These are phyloP conservation scores for Lycaon pictus DNA, from an alignment of 2,113 vertebrate species.

Conservation along the genomic window DNA sequence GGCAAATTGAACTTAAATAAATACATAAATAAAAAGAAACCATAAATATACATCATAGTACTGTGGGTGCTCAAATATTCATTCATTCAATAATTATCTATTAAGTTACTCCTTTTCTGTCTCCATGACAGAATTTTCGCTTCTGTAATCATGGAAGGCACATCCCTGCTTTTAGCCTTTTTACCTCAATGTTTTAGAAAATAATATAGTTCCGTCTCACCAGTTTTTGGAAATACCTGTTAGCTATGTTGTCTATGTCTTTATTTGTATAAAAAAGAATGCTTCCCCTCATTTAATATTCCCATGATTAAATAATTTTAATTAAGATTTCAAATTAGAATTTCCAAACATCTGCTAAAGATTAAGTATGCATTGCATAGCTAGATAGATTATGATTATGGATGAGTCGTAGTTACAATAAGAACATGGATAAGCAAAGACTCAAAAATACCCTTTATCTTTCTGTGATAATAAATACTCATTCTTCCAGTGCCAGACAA, in stretches of 20 bases:
- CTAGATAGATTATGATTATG: background rate
- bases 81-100: background rate
- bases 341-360: constrained; percentile 13
- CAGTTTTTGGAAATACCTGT: background rate
- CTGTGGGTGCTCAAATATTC: background rate
- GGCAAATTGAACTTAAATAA: no score
- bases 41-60: background rate
- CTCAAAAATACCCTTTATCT: constrained; percentile 9
- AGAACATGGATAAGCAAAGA: background rate
- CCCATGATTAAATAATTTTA: background rate
- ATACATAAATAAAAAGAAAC: background rate
- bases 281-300: background rate
- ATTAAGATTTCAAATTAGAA: background rate
- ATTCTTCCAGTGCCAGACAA: background rate
- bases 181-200: background rate
- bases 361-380: background rate
- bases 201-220: background rate
- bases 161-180: background rate
- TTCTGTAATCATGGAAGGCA: background rate
- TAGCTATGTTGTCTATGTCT: background rate
- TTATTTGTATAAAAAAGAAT: background rate
- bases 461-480: background rate
- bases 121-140: background rate
- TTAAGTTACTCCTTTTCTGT: background rate
- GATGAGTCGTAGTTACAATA: constrained; percentile 29